phyloP scores from a whole-genome alignment of 2,888 invertebrate genomes.

The Embidobia sp. region DNA sequence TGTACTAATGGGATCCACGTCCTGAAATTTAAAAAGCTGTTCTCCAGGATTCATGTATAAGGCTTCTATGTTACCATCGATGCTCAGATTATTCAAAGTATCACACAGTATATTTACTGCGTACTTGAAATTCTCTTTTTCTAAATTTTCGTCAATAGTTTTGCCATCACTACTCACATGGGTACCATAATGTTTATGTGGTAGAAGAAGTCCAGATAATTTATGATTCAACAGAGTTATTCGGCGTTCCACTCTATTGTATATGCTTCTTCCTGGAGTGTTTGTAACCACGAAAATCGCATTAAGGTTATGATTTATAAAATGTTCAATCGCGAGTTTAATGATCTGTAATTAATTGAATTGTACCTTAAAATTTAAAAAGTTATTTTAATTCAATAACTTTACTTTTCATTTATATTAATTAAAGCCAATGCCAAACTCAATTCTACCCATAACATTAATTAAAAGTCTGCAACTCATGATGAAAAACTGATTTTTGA shows the following conservation, averaged over 20 bases:
- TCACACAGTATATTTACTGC: conserved; percentile 73
- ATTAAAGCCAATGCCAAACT: too few species aligned
- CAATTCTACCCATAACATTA: too few species aligned
- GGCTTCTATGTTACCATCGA: conserved; percentile 68
- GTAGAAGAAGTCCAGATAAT: conserved; percentile 72
- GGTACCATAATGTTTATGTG: conserved; percentile 71
- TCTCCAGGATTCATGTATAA: conserved; percentile 36
- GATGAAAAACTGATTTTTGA: too few species aligned
- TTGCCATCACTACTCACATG: conserved; percentile 71
- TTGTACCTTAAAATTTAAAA: too few species aligned
- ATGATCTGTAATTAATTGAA: conserved; percentile 57
- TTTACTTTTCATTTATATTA: too few species aligned
- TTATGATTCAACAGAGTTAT: conserved; percentile 75
- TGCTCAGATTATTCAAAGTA: conserved; percentile 70
- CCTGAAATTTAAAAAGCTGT: background rate
- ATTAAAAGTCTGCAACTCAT: too few species aligned
- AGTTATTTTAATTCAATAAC: too few species aligned
- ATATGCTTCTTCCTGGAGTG: conserved; percentile 75
- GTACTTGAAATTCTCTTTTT: conserved; percentile 73
- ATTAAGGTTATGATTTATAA: conserved; percentile 68
- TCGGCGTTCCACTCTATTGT: conserved; percentile 74
- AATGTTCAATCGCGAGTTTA: conserved; percentile 65
- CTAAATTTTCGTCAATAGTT: conserved; percentile 73
- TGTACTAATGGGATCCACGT: conserved; percentile 64
- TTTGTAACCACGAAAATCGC: conserved; percentile 73